These are phyloP conservation scores for Origma solitaria DNA, from an alignment of 2,113 vertebrate genomes.

Conservation along the genomic window DNA sequence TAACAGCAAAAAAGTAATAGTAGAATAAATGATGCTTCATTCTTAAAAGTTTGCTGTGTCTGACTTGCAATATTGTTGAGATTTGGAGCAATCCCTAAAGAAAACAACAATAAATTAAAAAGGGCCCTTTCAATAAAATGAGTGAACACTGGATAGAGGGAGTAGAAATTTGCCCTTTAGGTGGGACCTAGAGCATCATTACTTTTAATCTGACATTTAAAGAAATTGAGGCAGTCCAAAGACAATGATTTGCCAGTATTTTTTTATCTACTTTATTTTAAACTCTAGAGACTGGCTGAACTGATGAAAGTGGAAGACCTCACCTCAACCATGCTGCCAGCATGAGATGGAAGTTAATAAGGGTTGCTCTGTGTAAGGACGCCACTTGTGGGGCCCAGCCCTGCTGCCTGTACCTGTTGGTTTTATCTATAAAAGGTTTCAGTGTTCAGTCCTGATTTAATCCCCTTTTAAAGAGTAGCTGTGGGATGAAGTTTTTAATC, in stretches of 20 bases:
- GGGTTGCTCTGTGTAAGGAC: neutral
- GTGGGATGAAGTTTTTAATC: neutral
- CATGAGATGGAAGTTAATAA: neutral
- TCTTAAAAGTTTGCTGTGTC: neutral
- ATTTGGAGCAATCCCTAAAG: neutral
- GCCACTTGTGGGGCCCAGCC: neutral
- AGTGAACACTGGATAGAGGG: rapidly evolving
- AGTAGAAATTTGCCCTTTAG: neutral
- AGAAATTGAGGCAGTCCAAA: neutral
- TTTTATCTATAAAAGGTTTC: neutral
- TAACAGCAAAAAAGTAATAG: neutral
- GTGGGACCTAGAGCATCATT: neutral
- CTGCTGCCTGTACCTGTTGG: neutral
- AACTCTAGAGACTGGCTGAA: neutral
- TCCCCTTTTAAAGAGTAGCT: neutral
- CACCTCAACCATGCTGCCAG: rapidly evolving
- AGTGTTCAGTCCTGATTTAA: neutral
- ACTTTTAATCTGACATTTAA: neutral
- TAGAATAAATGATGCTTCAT: neutral
- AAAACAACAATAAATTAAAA: neutral
- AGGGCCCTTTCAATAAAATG: neutral
- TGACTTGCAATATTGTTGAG: neutral
- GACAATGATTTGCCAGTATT: neutral
- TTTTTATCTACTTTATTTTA: neutral
- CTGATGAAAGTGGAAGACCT: neutral